phyloP scores from a whole-genome alignment of 2,888 invertebrate species.

The Leucania comma region DNA sequence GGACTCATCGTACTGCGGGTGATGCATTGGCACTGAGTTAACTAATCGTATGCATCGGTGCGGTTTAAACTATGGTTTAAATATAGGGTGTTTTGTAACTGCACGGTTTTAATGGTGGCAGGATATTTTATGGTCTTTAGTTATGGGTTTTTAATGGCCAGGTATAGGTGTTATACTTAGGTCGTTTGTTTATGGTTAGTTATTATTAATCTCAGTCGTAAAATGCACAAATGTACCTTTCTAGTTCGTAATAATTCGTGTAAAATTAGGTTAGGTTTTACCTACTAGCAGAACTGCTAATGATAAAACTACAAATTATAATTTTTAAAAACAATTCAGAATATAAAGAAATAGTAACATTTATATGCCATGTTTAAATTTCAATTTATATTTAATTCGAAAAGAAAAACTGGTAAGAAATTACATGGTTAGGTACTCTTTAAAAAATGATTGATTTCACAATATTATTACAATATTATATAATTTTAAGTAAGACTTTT shows the following conservation, averaged over 20 bases:
- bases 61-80: slow-evolving; percentile 37
- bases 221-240: background rate
- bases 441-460: too few relatives aligned
- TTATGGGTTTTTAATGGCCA: slow-evolving; percentile 14
- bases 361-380: background rate
- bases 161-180: slow-evolving; percentile 1
- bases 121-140: slow-evolving; percentile 19
- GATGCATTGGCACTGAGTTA: slow-evolving; percentile 45
- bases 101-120: slow-evolving; percentile 8
- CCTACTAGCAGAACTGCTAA: background rate
- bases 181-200: background rate
- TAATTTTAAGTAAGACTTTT: background rate
- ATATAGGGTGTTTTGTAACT: slow-evolving; percentile 40
- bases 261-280: background rate
- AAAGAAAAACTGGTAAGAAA: too few relatives aligned
- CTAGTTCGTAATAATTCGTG: background rate
- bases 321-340: background rate
- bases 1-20: slow-evolving; percentile 41
- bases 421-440: too few relatives aligned
- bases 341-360: background rate
- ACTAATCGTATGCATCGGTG: slow-evolving; percentile 55
- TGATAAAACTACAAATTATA: background rate
- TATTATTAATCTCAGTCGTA: background rate
- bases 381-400: too few relatives aligned
- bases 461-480: background rate